Conservation (phyloP, 2,888 invertebrate genomes). For the Hemistola chrysoprasaria region DNA sequence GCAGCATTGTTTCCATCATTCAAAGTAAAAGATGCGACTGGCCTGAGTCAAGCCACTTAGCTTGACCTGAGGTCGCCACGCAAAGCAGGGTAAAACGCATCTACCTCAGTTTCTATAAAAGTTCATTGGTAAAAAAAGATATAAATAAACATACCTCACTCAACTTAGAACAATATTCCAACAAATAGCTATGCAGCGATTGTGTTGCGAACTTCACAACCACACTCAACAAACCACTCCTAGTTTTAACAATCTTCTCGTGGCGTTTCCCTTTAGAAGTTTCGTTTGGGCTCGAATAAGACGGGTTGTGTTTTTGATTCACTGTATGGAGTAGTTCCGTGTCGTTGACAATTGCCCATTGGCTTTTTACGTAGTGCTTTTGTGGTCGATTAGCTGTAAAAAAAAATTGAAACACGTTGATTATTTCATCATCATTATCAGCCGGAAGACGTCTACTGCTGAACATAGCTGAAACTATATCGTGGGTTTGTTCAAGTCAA, state of each 20-base stretch:
- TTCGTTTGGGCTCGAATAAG: constrained; percentile 1
- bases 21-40: too few relatives aligned
- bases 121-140: too few relatives aligned
- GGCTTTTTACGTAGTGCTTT: constrained; percentile 61
- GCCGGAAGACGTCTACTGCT: too few relatives aligned
- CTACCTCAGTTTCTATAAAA: too few relatives aligned
- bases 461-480: too few relatives aligned
- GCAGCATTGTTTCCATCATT: too few relatives aligned
- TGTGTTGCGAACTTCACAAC: constrained; percentile 73
- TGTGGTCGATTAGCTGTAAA: constrained; percentile 51
- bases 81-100: too few relatives aligned
- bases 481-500: too few relatives aligned
- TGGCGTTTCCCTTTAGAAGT: constrained; percentile 25
- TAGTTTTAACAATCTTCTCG: constrained; percentile 50
- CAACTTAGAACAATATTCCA: constrained; percentile 74
- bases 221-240: constrained; percentile 55
- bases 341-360: constrained; percentile 62
- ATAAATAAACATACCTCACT: constrained; percentile 80
- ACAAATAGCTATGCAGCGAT: constrained; percentile 70
- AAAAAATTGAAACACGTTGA: too few relatives aligned
- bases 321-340: constrained; percentile 36
- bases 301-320: constrained; percentile 26
- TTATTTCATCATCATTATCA: too few relatives aligned
- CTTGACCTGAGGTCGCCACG: too few relatives aligned
- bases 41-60: too few relatives aligned